Evolutionary conservation across 2,888 invertebrate genomes (phyloP).

Genomic region (Cinara cedri): DNA sequence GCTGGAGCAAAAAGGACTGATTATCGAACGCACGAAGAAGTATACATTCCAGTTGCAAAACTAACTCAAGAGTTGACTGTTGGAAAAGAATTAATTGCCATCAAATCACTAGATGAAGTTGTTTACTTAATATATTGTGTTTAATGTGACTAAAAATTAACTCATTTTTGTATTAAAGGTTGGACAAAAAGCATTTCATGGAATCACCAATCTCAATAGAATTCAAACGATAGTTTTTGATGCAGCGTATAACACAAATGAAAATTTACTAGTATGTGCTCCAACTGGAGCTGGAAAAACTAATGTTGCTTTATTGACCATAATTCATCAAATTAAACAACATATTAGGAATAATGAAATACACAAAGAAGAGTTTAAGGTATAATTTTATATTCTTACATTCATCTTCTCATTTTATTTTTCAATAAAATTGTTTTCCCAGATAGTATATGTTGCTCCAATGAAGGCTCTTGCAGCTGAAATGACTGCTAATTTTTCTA

Average conservation of each 20-base stretch:
- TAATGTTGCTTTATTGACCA: slow-evolving; percentile 92
- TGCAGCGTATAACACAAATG: slow-evolving; percentile 93
- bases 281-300: slow-evolving; percentile 99
- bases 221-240: slow-evolving; percentile 96
- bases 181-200: slow-evolving; percentile 87
- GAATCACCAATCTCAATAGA: slow-evolving; percentile 83
- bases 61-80: slow-evolving; percentile 67
- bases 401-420: slow-evolving; percentile 2
- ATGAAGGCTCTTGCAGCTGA: slow-evolving; percentile 99
- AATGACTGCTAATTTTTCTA: slow-evolving; percentile 94
- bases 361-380: slow-evolving; percentile 58
- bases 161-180: slow-evolving; percentile 66
- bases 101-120: slow-evolving; percentile 72
- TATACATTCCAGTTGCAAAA: slow-evolving; percentile 78
- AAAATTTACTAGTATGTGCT: slow-evolving; percentile 96
- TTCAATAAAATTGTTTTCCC: slow-evolving; percentile 59
- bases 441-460: slow-evolving; percentile 98
- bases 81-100: slow-evolving; percentile 71
- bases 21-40: slow-evolving; percentile 81
- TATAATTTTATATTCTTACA: slow-evolving; percentile 12
- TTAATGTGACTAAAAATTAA: slow-evolving; percentile 55
- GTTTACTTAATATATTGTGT: slow-evolving; percentile 10
- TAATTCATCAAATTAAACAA: slow-evolving; percentile 87
- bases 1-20: slow-evolving; percentile 77
- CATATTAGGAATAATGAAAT: slow-evolving; percentile 69